Percentiles rank a stretch among this genome's conserved stretches.
These are phyloP conservation scores for Nomada goodeniana DNA, from an alignment of 2,888 invertebrate species.

Conservation along the genomic window DNA sequence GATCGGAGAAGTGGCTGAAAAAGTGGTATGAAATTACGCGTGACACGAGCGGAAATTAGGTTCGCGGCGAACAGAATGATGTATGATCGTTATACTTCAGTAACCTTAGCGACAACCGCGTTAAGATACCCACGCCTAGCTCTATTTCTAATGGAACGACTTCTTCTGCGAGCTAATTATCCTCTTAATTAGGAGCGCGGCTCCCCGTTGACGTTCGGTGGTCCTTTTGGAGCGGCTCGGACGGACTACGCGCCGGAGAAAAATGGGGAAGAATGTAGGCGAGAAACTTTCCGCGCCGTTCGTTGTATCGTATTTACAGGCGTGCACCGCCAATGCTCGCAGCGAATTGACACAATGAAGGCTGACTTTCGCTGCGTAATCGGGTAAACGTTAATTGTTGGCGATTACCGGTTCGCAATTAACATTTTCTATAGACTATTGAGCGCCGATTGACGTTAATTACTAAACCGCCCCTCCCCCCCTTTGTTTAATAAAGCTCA, in stretches of 20 bases:
- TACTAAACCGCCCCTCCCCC: conserved; percentile 51
- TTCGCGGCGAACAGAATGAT: conserved; percentile 73
- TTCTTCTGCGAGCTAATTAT: conserved; percentile 45
- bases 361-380: conserved; percentile 62
- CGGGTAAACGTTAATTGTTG: conserved; percentile 66
- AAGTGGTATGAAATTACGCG: conserved; percentile 78
- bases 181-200: conserved; percentile 56
- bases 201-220: conserved; percentile 29
- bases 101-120: conserved; percentile 63
- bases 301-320: background rate
- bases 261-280: no score
- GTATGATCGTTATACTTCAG: conserved; percentile 70
- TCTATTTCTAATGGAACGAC: conserved; percentile 63
- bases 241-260: background rate
- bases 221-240: background rate
- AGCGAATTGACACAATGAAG: conserved; percentile 14
- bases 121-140: conserved; percentile 56
- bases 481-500: conserved; percentile 50
- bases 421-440: conserved; percentile 67
- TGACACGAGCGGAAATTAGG: conserved; percentile 79
- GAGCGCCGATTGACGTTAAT: conserved; percentile 68
- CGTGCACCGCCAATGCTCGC: background rate
- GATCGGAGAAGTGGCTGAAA: conserved; percentile 70
- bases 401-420: conserved; percentile 65
- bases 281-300: background rate